Evolutionary conservation across 2,113 vertebrate species (phyloP), one percentile per base, ranked within the genome.

Genomic region (Carettochelys insculpta): DNA sequence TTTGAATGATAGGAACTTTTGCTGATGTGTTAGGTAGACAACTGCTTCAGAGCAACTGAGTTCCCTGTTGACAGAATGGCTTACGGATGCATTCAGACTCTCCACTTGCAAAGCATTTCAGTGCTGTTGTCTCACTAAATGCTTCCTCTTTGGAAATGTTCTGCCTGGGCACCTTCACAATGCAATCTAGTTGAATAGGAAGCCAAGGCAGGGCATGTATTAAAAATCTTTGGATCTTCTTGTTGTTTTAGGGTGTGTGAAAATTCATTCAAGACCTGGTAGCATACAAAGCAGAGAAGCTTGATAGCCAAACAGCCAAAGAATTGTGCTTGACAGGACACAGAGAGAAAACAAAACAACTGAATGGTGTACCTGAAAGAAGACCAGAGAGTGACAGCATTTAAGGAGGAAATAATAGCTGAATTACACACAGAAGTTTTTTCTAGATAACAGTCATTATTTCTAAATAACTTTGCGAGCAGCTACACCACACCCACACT

Each of bases 91-190:
- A 56, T 1, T 3, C 20, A 81, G 73, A 65, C 53, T 45, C 19
- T 79, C 27, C 1, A 1, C 85, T 87, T 91, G 47, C 83, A 79
- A 92, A 34, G 65, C 71, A 65, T 90, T 95, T 82, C 53, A 80
- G 61, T 82, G 31, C 31, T 80, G 20, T 25, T 73, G 38, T 80
- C 43, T 80, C n/a, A 53, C 34, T 90, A n/a, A 88, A 83, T 19
- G 25, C 41, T 80, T 10, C 27, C 41, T 86, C 56, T 91, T 83
- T 31, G 38, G 56, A 85, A 17, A 50, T 75, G 82, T 85, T 85
- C 77, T 65, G 0, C 25, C 73, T 50, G 34, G 56, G 25, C 0
- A 2, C 43, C 47, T 79, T 94, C 86, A 56, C 68, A 53, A 8
- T 47, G 78, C 71, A 10, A 51, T 81, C 53, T 53, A 22, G 22